Evolutionary conservation across 2,888 invertebrate genomes (phyloP).

Genomic region (Ceratothoa steindachneri): DNA sequence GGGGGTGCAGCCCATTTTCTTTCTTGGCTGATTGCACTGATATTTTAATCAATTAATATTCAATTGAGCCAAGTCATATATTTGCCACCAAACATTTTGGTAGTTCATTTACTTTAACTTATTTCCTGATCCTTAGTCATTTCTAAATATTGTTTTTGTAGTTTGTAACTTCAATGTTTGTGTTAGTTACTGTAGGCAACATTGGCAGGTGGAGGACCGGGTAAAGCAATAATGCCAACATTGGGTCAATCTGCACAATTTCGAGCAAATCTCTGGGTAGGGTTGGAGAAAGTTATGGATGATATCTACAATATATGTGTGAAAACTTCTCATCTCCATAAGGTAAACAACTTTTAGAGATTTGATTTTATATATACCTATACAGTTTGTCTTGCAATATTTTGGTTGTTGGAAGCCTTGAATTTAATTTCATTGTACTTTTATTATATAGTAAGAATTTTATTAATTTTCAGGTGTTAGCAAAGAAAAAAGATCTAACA

Average conservation of each 20-base stretch:
- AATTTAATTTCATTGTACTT: neutral
- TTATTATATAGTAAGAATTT: no score
- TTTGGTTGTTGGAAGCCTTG: neutral
- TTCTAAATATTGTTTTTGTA: no score
- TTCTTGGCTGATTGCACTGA: no score
- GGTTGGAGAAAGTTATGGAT: conserved; percentile 79
- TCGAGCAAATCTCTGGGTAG: conserved; percentile 74
- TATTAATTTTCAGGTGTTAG: conserved; percentile 57
- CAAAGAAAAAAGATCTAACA: conserved; percentile 57
- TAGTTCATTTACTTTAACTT: no score
- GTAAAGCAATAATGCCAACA: conserved; percentile 60
- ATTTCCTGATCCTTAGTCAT: no score
- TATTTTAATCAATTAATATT: no score
- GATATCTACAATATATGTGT: conserved; percentile 56
- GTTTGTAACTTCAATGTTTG: no score
- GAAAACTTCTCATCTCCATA: conserved; percentile 52
- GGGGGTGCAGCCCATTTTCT: no score
- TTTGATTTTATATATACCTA: neutral
- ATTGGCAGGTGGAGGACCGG: conserved; percentile 56
- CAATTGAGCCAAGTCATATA: no score
- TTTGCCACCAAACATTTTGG: no score
- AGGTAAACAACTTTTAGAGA: conserved; percentile 22
- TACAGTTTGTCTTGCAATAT: neutral
- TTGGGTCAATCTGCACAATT: conserved; percentile 61
- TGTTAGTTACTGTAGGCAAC: no score